phyloP scores from a whole-genome alignment of 2,888 invertebrate genomes.

The Hyposoter dolosus region DNA sequence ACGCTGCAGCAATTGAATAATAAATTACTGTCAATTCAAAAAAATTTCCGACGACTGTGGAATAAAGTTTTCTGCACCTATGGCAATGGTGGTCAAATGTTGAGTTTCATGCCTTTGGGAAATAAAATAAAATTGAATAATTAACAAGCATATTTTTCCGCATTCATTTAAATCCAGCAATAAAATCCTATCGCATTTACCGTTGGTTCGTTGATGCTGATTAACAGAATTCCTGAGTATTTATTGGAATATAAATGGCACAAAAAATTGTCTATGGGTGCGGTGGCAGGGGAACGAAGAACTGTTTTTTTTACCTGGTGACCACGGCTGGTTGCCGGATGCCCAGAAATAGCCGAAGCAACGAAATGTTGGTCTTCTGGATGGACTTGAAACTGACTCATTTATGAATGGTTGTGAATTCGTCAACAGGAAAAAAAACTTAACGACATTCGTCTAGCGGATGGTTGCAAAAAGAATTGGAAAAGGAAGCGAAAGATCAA shows the following conservation, averaged over 20 bases:
- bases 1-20: not conserved
- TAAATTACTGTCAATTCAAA: constrained; percentile 8
- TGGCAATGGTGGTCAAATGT: not conserved
- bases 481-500: not conserved
- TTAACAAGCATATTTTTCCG: not conserved
- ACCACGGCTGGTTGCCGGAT: not conserved
- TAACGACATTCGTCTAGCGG: not conserved
- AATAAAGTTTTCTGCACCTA: constrained; percentile 12
- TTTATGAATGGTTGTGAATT: not conserved
- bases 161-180: not conserved
- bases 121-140: not conserved
- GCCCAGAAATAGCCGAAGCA: not conserved
- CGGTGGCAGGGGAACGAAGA: not conserved
- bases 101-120: not conserved
- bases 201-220: not conserved
- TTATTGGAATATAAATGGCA: not conserved
- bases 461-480: not conserved
- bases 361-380: not conserved
- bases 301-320: not conserved
- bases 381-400: not conserved
- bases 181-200: not conserved
- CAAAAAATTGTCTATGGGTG: not conserved
- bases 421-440: not conserved
- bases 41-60: constrained; percentile 2
- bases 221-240: not conserved